phyloP scores from a whole-genome alignment of 1,140 invertebrate species.

The Pachypsylla venusta region DNA sequence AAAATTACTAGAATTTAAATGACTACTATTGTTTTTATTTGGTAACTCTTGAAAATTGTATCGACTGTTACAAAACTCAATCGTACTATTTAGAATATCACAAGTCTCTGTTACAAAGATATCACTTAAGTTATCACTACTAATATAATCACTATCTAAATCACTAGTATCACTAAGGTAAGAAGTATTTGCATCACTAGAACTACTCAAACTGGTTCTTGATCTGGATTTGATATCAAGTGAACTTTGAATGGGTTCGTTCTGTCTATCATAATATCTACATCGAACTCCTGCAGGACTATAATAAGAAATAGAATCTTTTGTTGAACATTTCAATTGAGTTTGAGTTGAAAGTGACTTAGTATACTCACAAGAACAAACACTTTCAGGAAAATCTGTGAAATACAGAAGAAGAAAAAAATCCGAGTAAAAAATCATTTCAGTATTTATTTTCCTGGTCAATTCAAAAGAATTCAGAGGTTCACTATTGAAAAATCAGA shows the following conservation, averaged over 20 bases:
- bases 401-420: no score
- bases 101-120: slow-evolving; percentile 5
- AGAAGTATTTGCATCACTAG: background rate
- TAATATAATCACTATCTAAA: slow-evolving; percentile 2
- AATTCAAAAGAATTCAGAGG: no score
- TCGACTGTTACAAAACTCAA: background rate
- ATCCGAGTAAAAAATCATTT: no score
- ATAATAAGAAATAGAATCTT: background rate
- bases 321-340: background rate
- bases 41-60: background rate
- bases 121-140: slow-evolving; percentile 6
- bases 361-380: no score
- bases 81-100: background rate
- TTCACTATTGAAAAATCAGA: no score
- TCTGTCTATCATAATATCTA: background rate
- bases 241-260: background rate
- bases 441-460: no score
- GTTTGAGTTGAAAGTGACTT: background rate
- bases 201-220: background rate
- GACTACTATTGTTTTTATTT: background rate
- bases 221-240: background rate
- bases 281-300: background rate
- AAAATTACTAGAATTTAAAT: no score
- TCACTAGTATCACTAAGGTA: slow-evolving; percentile 1
- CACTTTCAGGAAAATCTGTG: no score